Evolutionary conservation across 2,888 invertebrate species (phyloP), one percentile per base, ranked within the genome.

Genomic region (Catocala nupta): DNA sequence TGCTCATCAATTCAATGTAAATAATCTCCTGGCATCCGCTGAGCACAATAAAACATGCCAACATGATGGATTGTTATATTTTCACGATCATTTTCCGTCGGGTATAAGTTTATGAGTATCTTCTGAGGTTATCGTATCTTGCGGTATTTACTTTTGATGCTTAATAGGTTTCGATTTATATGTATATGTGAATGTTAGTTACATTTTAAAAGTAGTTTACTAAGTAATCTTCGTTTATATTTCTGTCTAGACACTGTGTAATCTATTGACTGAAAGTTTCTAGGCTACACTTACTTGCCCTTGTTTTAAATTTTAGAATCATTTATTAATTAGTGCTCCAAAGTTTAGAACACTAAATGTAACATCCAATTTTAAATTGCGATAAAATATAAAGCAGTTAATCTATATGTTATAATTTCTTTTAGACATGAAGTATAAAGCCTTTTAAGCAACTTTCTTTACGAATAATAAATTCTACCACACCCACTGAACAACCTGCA

Each of bases 1-100:
- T 78, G 86, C 88, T 85, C 91, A 92, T 92, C 90, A 92, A 92
- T 91, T 89, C 84, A 86, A 89, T 89, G 90, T 90, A 91, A 92
- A 92, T 91, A 91, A 89, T 90, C 87, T 87, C 80, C 87, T 82
- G 85, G 87, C 86, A 88, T 90, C 86, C 86, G 80, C 81, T 70
- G 84, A 81, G 76, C 81, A 90, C 85, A 90, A 91, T 90, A 88
- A 89, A 88, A 84, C 85, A 86, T 85, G 84, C 81, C 81, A 84
- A 80, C 75, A 81, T 90, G 92, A 92, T 92, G 81, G 87, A 92
- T 92, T 85, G 86, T 82, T 86, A 81, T 82, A 86, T 86, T 89
- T 86, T 80, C 83, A 83, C 82, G 77, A 80, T 68, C 72, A 82
- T 83, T 88, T 86, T 82, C 82, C 80, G 55, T 70, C 63, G 74